These are phyloP conservation scores for Cardiocondyla obscurior DNA, from an alignment of 1,140 invertebrate genomes.

Conservation along the genomic window DNA sequence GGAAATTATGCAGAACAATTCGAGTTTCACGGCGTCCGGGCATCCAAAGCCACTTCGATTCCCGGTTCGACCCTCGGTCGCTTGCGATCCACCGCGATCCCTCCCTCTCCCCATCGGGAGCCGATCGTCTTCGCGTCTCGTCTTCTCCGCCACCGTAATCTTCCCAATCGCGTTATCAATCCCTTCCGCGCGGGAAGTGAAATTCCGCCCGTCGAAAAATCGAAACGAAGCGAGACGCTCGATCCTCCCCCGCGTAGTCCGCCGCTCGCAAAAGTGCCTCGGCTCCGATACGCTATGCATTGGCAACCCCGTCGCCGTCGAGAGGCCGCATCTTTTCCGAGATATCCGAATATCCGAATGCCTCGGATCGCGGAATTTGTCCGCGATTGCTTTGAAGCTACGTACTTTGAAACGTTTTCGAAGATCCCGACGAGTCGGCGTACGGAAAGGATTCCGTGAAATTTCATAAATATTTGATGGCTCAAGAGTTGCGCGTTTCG, in stretches of 20 bases:
- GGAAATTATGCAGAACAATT: conserved; percentile 62
- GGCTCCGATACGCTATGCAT: background rate
- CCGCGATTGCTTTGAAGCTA: background rate
- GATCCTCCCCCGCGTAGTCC: too few species aligned
- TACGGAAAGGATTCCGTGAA: background rate
- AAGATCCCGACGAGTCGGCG: background rate
- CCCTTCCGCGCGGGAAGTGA: background rate
- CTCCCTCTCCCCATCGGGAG: background rate
- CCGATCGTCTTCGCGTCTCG: conserved; percentile 10
- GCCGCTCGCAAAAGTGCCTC: background rate
- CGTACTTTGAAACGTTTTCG: background rate
- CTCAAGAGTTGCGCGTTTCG: background rate
- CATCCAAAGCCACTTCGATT: conserved; percentile 21
- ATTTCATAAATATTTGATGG: background rate
- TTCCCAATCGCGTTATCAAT: conserved; percentile 10
- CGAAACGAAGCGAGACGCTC: conserved; percentile 25
- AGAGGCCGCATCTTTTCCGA: background rate
- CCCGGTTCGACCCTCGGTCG: background rate
- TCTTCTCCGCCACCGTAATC: background rate
- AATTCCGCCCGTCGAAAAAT: conserved; percentile 31
- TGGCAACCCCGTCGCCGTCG: background rate
- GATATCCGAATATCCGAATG: conserved; percentile 40
- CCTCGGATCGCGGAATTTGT: background rate
- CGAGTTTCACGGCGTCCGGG: background rate
- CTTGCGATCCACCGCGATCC: background rate